Base-by-base conservation (phyloP, 92 coral and sea anemone species). In the Actinostola sp. region DNA sequence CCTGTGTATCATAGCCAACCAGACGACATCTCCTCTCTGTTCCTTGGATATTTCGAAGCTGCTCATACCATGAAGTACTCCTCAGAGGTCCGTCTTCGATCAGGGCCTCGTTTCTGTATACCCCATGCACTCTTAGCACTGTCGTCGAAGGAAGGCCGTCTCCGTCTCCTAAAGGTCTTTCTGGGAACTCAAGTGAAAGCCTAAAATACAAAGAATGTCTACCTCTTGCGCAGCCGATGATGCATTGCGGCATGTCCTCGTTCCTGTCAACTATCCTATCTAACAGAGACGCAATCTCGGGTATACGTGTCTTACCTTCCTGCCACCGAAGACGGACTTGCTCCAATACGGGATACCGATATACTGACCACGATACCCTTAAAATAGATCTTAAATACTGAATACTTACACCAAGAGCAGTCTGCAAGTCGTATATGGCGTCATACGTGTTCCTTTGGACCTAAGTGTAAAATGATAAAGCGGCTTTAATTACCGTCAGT, bases 1-100 rank as follows among this genome's bases (percentile, higher is more conserved):
- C 71, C 21, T 74, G 80, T 0, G 80, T 74, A 59, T 74, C 80
- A 19, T n/a, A 74, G 8, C 80, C 80, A 23, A 74, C 21, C 17
- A 62, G 16, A 9, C 80, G 29, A 23, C 48, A 16, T 16, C 71
- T 31, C 32, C 59, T 27, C 32, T 73, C 79, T 0, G 28, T 57
- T 7, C 79, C 79, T 41, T 43, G 25, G 2, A 55, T 11, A 4
- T 21, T 12, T 29, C 54, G 26, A 21, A 42, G 21, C n/a, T 46
- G 42, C 19, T 32, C 28, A 29, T 23, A 21, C 72, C 66, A 75
- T 33, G 58, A 50, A 48, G 15, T 75, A 60, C 16, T 24, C 61
- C 20, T 39, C 0, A 24, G 2, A 0, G 39, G 58, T 26, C 45
- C 25, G 73, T 65, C 34, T n/a, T n/a, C 73, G 15, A 75, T 46